Evolutionary conservation across 2,113 vertebrate species (phyloP), one percentile per base, ranked within the genome.

Genomic region (Gobiocypris rarus): DNA sequence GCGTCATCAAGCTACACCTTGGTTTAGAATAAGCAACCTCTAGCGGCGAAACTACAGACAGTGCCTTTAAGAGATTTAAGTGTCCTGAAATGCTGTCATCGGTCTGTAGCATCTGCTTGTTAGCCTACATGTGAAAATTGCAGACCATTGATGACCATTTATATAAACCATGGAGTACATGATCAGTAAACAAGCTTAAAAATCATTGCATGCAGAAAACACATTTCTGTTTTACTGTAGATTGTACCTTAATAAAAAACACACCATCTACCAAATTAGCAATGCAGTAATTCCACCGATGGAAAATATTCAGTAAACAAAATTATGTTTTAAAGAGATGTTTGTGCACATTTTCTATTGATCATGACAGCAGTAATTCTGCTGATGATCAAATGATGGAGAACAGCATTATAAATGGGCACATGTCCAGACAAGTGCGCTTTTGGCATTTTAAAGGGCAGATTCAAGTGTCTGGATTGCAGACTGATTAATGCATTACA

Each of bases 331-430:
- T 38, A 67, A 38, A 38, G 31, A 38, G 63, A 67, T 67, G 63
- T 67, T 67, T 67, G 63, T 67, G 63, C 63, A 67, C 3, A 67
- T 38, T 67, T 67, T 38, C 28, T 67, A 67, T 34, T 67, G 63
- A 67, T 67, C 63, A 67, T 19, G 63, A 15, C 63, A 67, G 28
- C 28, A 67, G 28, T 67, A 67, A 67, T 67, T 67, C 31, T 67
- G 63, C 63, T 19, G 63, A 67, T 34, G 63, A 67, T 34, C 63
- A 38, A 67, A 67, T 67, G 8, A 67, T 67, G 7, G 63, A 67
- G 63, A 34, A 38, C 14, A 67, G 13, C 63, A 67, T 67, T 67
- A 67, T 38, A 19, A 38, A 48, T 34, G 26, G 63, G 31, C 63
- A 38, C 63, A 67, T 8, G 9, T 67, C 31, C 31, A 67, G 63